phyloP scores from a whole-genome alignment of 2,888 invertebrate species.

The Odontocerum albicorne region DNA sequence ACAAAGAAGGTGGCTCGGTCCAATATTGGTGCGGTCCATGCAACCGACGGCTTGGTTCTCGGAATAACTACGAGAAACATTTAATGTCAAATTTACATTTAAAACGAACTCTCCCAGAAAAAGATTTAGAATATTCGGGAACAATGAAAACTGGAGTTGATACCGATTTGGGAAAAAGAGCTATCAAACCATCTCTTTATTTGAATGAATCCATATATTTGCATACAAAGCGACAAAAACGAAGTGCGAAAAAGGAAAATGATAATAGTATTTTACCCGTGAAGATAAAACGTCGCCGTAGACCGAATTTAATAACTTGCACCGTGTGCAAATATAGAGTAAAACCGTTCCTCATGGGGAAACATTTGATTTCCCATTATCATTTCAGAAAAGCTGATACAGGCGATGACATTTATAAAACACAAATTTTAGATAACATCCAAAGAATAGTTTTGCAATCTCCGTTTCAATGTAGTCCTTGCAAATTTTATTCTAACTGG shows the following conservation, averaged over 20 bases:
- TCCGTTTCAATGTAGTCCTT: constrained; percentile 83
- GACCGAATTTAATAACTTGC: constrained; percentile 64
- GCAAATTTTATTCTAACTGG: constrained; percentile 83
- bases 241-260: constrained; percentile 33
- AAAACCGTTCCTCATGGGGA: constrained; percentile 70
- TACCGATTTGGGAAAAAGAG: constrained; percentile 44
- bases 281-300: constrained; percentile 57
- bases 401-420: constrained; percentile 57
- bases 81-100: constrained; percentile 72
- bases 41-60: constrained; percentile 72
- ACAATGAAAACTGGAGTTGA: constrained; percentile 44
- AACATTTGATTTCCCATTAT: constrained; percentile 83
- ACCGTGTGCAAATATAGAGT: constrained; percentile 73
- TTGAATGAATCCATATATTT: constrained; percentile 45
- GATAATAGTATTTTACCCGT: constrained; percentile 39
- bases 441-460: constrained; percentile 76
- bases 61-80: constrained; percentile 75
- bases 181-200: constrained; percentile 47
- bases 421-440: constrained; percentile 75
- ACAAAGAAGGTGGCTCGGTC: constrained; percentile 53
- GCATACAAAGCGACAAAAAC: constrained; percentile 42
- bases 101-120: constrained; percentile 65
- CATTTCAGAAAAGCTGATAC: constrained; percentile 75
- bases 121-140: constrained; percentile 67
- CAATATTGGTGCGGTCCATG: constrained; percentile 83